phyloP scores from a whole-genome alignment of 2,113 vertebrate species.

The Ancistrus triradiatus region DNA sequence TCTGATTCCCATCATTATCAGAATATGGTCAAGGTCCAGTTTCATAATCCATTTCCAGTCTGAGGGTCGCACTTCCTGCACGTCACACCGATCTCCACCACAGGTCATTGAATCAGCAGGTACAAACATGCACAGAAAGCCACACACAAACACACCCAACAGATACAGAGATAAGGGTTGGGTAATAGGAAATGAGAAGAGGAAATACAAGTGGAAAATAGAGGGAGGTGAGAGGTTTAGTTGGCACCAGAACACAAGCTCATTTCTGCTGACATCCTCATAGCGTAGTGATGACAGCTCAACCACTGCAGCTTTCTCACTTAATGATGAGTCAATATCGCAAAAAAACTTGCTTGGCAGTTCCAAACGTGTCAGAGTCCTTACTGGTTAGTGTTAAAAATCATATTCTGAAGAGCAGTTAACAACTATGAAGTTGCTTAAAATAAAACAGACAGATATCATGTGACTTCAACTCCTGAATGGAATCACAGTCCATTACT shows the following conservation, averaged over 20 bases:
- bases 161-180: neutral
- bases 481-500: too few species aligned
- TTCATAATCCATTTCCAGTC: constrained; percentile 36
- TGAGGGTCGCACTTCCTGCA: constrained; percentile 26
- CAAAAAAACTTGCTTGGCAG: too few species aligned
- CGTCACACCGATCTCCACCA: neutral
- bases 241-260: constrained; percentile 6
- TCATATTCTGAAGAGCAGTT: too few species aligned
- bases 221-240: constrained; percentile 21
- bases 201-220: neutral
- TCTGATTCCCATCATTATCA: constrained; percentile 31
- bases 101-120: neutral
- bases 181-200: neutral
- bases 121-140: neutral
- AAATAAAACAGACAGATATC: too few species aligned
- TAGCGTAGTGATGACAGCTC: constrained; percentile 23
- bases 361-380: too few species aligned
- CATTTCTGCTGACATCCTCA: constrained; percentile 25
- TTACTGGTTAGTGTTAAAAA: too few species aligned
- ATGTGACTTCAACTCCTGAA: too few species aligned
- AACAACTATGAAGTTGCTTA: too few species aligned
- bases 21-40: constrained; percentile 21
- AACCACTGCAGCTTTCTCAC: constrained; percentile 7
- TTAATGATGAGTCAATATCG: constrained; percentile 18
- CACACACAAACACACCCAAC: neutral